Percentiles rank a stretch among this genome's conserved stretches.
Conservation (phyloP, 2,113 vertebrate species). For the Greenwoodochromis staneri region DNA sequence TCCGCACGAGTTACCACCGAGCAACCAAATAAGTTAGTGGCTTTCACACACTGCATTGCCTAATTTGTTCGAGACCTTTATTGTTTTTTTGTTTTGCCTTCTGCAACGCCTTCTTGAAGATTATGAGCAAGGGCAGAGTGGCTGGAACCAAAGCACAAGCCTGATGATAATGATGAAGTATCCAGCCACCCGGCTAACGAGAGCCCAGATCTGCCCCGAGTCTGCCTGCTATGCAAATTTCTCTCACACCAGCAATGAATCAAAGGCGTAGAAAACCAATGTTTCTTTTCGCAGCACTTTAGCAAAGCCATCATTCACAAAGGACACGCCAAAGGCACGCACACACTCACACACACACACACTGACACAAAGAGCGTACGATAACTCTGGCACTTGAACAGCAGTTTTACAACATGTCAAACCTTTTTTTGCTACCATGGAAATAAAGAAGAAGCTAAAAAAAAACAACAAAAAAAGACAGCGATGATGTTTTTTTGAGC, state of each 20-base stretch:
- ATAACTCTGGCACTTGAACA: not conserved
- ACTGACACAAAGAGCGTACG: not conserved
- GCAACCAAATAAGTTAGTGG: not conserved
- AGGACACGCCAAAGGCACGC: constrained; percentile 52
- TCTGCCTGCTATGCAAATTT: constrained; percentile 68
- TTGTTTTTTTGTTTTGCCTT: not conserved
- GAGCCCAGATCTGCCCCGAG: constrained; percentile 58
- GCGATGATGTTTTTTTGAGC: not conserved
- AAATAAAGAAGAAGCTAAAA: not conserved
- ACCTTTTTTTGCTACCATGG: not conserved
- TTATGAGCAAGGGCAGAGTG: constrained; percentile 41
- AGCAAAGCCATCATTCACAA: constrained; percentile 66
- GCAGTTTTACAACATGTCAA: not conserved
- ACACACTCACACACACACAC: not conserved
- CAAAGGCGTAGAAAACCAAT: constrained; percentile 58
- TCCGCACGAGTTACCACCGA: not conserved
- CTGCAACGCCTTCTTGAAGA: constrained; percentile 15
- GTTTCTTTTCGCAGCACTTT: constrained; percentile 67
- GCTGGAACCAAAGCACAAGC: constrained; percentile 16
- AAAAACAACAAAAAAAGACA: not conserved
- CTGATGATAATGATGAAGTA: constrained; percentile 67
- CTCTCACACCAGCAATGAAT: constrained; percentile 55
- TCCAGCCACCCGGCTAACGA: constrained; percentile 59
- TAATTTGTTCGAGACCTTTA: not conserved
- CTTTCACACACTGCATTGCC: not conserved